Base-by-base conservation (phyloP, 2,888 invertebrate species). In the Rhagophthalmus giganteus region DNA sequence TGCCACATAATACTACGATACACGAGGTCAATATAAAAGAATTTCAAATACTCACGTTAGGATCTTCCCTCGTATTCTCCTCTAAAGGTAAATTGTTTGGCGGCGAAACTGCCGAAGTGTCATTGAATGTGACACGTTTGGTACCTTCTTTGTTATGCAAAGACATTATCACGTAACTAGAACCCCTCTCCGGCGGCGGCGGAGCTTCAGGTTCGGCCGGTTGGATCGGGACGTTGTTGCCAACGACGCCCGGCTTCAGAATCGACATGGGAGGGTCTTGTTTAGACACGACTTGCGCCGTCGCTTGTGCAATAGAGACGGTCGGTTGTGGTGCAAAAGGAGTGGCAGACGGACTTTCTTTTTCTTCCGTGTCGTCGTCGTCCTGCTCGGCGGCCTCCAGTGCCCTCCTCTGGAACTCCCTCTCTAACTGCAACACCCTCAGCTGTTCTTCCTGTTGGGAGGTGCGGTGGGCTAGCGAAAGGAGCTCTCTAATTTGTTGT, bases 321-420 rank as follows among this genome's bases (percentile, higher is more conserved):
- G 59, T 62, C 11, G 66, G 68, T 25, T 57, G 68, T 65, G 32
- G 69, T 1, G 39, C 15, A 38, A 46, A 53, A 2, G 60, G 69
- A 58, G 72, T 62, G 42, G 53, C 68, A 59, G 71, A 62, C 41
- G 72, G 67, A 58, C 71, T 73, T 58, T 74, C 74, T 71, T 84
- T 78, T 71, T 85, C 78, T 66, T 80, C 79, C 54, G 84, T 86
- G 38, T 87, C 87, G 42, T 86, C 87, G 61, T 82, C 87, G 62
- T 84, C 87, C 55, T 83, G 83, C 58, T 80, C 83, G 47, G 81
- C 83, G 20, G 81, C 81, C 74, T 93, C 91, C 68, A 88, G 87
- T 2, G 94, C 94, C 34, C 96, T 80, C 37, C 92, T 82, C 71
- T 96, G 94, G 73, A 97, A 97, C 75, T 97, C 96, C 52, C 90